Base-by-base conservation (phyloP, 64 coral and sea anemone genomes). In the Montipora sp. region DNA sequence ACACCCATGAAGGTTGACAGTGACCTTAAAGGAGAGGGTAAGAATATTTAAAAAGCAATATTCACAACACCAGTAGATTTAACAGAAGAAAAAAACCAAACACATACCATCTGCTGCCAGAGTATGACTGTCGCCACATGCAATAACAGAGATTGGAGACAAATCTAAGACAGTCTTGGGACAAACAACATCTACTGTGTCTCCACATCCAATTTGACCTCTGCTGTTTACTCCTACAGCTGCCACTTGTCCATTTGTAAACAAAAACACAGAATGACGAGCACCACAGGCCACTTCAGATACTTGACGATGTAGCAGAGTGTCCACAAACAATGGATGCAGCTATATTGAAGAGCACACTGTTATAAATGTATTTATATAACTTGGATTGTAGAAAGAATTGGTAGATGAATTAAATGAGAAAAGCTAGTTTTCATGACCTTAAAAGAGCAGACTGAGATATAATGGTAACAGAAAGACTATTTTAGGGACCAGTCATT, bases 261-360 rank as follows among this genome's bases (percentile, higher is more conserved):
- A 94, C 51, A 99, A 84, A 88, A 99, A 99, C 10, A 96, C 7
- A 43, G 98, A 92, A 92, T 99, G 98, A 80, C 98, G 93, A 15
- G 98, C 92, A 24, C 98, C 98, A 96, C 98, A 99, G 14, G 98
- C 94, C 16, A 99, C 98, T 51, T 96, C 89, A 18, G 22, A 73
- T 0, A 99, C 89, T 89, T 80, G 55, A 19, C 91, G 94, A 59
- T 94, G 93, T 46, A 96, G 80, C 49, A 99, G 92, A 45, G 92
- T 94, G 49, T 99, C 98, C 11, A 99, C 94, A 67, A 94, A 96
- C 2, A 99, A 85, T 76, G 98, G 98, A 22, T 67, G 51, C 0
- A 92, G 24, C 98, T 98, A 77, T n/a, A 36, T 63, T 7, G 53
- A 27, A 11, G 27, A 19, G 18, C 10, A 51, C 2, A 36, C 36